Evolutionary conservation across 2,888 invertebrate genomes (phyloP).

Genomic region (Acanthococcus lagerstroemiae): DNA sequence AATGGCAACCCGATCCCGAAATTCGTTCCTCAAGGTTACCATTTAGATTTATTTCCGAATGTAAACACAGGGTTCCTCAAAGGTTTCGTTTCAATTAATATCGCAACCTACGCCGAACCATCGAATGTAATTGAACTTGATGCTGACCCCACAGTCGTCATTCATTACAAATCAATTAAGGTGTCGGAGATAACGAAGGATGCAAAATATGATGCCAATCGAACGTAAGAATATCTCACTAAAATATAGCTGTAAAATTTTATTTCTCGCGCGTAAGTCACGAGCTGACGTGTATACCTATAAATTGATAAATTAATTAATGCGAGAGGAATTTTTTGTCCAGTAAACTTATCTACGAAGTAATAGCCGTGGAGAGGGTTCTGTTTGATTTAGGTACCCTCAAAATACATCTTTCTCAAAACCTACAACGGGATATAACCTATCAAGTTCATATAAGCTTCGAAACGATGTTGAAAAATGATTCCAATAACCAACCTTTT

Average conservation of each 20-base stretch:
- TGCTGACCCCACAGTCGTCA: slow-evolving; percentile 10
- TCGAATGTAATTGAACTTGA: slow-evolving; percentile 17
- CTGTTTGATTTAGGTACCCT: slow-evolving; percentile 1
- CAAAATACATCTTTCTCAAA: slow-evolving; percentile 30
- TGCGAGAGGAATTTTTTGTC: too few species aligned
- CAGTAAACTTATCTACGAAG: neutral
- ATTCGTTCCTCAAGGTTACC: slow-evolving; percentile 20
- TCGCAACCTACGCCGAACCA: slow-evolving; percentile 17
- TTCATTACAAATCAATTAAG: slow-evolving; percentile 15
- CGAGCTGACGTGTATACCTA: neutral
- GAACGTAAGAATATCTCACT: slow-evolving; percentile 1
- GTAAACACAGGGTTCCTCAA: neutral
- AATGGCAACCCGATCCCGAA: slow-evolving; percentile 13
- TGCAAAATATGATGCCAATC: neutral
- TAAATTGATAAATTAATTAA: neutral
- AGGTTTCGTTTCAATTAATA: slow-evolving; percentile 13
- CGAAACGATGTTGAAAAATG: slow-evolving; percentile 54
- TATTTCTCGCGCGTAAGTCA: too few species aligned
- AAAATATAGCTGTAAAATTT: neutral
- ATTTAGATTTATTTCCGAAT: slow-evolving; percentile 20
- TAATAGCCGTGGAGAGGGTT: slow-evolving; percentile 12
- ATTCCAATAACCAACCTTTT: slow-evolving; percentile 48
- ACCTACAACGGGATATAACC: slow-evolving; percentile 40
- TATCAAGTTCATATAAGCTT: slow-evolving; percentile 57
- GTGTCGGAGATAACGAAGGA: neutral